Conservation (phyloP, 2,113 vertebrate genomes). For the Atractosteus spatula region DNA sequence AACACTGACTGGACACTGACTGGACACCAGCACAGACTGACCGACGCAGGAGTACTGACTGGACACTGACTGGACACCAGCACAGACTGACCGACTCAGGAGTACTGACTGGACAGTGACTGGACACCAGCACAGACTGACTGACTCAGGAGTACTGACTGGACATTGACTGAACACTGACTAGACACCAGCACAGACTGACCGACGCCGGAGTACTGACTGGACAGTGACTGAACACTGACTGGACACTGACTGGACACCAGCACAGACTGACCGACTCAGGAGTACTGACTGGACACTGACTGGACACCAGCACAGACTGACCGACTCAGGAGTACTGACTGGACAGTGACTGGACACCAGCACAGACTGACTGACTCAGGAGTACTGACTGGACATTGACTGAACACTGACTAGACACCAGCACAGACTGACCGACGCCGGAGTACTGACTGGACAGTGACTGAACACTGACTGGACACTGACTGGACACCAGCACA, state of each 20-base stretch:
- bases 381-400: neutral
- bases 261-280: neutral
- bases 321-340: neutral
- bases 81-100: too few species aligned
- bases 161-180: neutral
- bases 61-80: too few species aligned
- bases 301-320: neutral
- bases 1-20: too few species aligned
- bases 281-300: neutral
- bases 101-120: too few species aligned
- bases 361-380: neutral
- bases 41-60: neutral
- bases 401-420: too few species aligned
- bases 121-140: neutral
- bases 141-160: slow-evolving; percentile 7
- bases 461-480: neutral
- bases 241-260: too few species aligned
- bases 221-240: slow-evolving; percentile 15
- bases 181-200: neutral
- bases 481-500: neutral
- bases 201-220: neutral
- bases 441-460: neutral
- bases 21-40: neutral
- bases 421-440: neutral
- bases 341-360: too few species aligned